Base-by-base conservation (phyloP, 2,113 vertebrate genomes). In the Chroicocephalus ridibundus region DNA sequence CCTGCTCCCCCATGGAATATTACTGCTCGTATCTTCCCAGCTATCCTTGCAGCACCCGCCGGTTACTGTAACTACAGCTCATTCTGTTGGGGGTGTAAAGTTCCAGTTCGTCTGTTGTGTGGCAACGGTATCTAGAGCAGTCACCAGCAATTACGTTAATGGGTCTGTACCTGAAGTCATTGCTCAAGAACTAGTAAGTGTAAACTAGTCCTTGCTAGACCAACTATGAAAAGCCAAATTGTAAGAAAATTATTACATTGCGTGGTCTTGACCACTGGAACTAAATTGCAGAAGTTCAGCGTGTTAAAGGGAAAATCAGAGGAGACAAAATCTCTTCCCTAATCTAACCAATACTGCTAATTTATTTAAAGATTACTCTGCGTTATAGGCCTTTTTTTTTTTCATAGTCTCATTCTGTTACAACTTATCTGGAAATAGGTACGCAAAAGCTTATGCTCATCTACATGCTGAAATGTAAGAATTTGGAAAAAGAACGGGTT, bases 31-130 rank as follows among this genome's bases (percentile, higher is more conserved):
- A 15, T 60, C 83, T 88, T 44, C 81, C 70, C 74, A 69, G 2
- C 19, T 60, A 19, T 36, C 82, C 51, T 72, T 52, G 51, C 25
- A 75, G 64, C 58, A 83, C 58, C 90, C 61, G 44, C 47, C 68
- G 75, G 65, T 31, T 27, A 36, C 21, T 87, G 85, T 44, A 92
- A 42, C 47, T 75, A 19, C 65, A 68, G 60, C 52, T 79, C 17
- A 60, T 87, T 70, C 29, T 31, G n/a, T 13, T 40, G 51, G 68
- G 85, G 80, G 92, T 90, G 81, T 95, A 75, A 97, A 97, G 90
- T 94, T 81, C 71, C 69, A 16, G 22, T 84, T 69, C 17, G 47
- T 87, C 93, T 96, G 77, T 96, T 90, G 52, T 61, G 72, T 90
- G 80, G 94, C 87, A 96, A 93, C 79, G 0, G 75, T 91, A 83